Evolutionary conservation across 2,113 vertebrate genomes (phyloP), one percentile per base, ranked within the genome.

Genomic region (Percopsis transmontana): DNA sequence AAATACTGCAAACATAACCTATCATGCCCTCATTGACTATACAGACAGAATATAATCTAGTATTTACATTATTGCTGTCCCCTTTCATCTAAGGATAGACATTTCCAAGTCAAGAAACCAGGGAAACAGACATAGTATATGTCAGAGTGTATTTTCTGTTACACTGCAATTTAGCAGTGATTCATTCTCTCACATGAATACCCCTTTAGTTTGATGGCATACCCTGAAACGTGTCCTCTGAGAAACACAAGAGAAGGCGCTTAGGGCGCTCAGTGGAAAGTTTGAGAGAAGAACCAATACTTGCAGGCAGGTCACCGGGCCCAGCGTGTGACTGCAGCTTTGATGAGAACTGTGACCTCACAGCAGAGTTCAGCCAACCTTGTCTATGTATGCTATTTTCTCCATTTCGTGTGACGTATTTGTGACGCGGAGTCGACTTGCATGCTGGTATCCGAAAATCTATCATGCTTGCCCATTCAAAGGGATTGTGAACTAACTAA

Each of bases 121-220:
- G 16, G 20, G 24, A 52, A 60, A 47, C 39, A 41, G 61, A 19
- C 68, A 53, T 47, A 39, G 51, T 53, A 21, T 41, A 41, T 72
- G 53, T 69, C 69, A 69, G 8, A 57, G 2, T 56, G 39, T 51
- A 23, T 74, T 71, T 47, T 42, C 52, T 44, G 15, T 33, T 61
- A 72, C 68, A 69, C 56, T 62, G 62, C 54, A 62, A 57, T 72
- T 76, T 58, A 62, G 12, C 19, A 12, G 42, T 79, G 66, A 72
- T 63, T 81, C 62, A 81, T 62, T 20, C 62, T 55, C 54, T 62
- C 41, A 57, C 52, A 48, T 42, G 62, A 77, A 40, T 38, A 48
- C 38, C 52, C 47, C 53, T 74, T 72, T 19, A 38, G 56, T 62
- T 72, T 62, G 44, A 74, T 54, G 62, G 52, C 47, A 21, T 55